Evolutionary conservation across 2,888 invertebrate species (phyloP).

Genomic region (Pseudanteris insignis): DNA sequence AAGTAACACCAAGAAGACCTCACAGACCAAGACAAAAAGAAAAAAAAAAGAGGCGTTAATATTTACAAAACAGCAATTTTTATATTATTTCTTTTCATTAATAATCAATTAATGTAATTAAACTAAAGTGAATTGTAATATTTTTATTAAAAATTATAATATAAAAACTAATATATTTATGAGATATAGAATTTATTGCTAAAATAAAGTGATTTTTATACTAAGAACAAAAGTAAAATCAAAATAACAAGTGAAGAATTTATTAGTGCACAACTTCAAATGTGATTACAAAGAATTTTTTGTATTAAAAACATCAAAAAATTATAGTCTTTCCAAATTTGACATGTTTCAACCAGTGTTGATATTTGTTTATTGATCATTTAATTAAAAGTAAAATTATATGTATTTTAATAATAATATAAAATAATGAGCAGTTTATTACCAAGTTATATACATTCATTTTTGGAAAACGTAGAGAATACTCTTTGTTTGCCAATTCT

Average conservation of each 20-base stretch:
- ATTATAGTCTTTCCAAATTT: not conserved
- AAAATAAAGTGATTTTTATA: not conserved
- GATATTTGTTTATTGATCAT: not conserved
- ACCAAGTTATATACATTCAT: slow-evolving; percentile 52
- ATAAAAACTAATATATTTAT: not conserved
- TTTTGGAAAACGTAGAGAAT: slow-evolving; percentile 57
- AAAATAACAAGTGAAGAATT: not conserved
- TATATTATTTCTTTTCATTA: slow-evolving; percentile 14
- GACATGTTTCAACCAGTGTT: not conserved
- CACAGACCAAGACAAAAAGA: slow-evolving; percentile 74
- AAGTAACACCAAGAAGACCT: slow-evolving; percentile 74
- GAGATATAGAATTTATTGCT: slow-evolving; percentile 1
- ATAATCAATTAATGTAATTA: not conserved
- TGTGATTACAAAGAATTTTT: not conserved
- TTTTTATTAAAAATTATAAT: not conserved
- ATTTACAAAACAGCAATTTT: not conserved
- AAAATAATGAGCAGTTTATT: slow-evolving; percentile 49
- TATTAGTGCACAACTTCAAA: slow-evolving; percentile 3
- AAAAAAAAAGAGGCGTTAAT: slow-evolving; percentile 76
- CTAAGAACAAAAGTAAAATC: not conserved
- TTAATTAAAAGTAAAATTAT: slow-evolving; percentile 2
- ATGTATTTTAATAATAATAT: slow-evolving; percentile 1
- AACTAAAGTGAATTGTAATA: not conserved
- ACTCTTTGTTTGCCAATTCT: slow-evolving; percentile 58
- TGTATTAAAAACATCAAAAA: not conserved